phyloP scores from a whole-genome alignment of 2,888 invertebrate species.

The Sericinus montela region DNA sequence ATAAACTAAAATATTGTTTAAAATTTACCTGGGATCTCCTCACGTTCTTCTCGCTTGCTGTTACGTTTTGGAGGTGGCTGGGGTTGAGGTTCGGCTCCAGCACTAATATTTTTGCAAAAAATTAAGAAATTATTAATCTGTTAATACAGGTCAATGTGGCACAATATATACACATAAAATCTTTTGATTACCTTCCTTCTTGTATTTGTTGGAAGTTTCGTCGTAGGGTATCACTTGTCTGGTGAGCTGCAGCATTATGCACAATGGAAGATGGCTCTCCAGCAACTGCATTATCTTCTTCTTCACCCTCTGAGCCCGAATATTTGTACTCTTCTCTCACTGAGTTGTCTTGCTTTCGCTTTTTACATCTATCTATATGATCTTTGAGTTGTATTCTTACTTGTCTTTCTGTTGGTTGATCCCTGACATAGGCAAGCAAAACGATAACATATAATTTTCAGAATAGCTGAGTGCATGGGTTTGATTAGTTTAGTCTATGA shows the following conservation, averaged over 20 bases:
- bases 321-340: conserved; percentile 89
- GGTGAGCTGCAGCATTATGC: conserved; percentile 85
- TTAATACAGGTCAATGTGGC: background rate
- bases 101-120: conserved; percentile 61
- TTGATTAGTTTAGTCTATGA: no score
- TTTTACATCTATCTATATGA: conserved; percentile 98
- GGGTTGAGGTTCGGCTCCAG: conserved; percentile 79
- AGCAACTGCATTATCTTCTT: conserved; percentile 93
- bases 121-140: background rate
- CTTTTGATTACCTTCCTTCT: conserved; percentile 77
- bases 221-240: conserved; percentile 95
- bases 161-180: background rate
- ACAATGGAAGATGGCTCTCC: conserved; percentile 98
- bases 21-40: conserved; percentile 76
- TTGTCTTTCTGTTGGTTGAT: conserved; percentile 99
- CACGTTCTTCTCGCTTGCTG: conserved; percentile 77
- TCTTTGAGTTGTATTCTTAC: conserved; percentile 99
- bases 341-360: conserved; percentile 92
- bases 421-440: conserved; percentile 68
- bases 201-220: conserved; percentile 99
- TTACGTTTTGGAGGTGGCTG: conserved; percentile 81
- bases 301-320: conserved; percentile 98
- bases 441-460: no score
- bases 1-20: background rate
- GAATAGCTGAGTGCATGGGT: no score